Conservation (phyloP, 2,888 invertebrate genomes). For the Ormyrus labotus region DNA sequence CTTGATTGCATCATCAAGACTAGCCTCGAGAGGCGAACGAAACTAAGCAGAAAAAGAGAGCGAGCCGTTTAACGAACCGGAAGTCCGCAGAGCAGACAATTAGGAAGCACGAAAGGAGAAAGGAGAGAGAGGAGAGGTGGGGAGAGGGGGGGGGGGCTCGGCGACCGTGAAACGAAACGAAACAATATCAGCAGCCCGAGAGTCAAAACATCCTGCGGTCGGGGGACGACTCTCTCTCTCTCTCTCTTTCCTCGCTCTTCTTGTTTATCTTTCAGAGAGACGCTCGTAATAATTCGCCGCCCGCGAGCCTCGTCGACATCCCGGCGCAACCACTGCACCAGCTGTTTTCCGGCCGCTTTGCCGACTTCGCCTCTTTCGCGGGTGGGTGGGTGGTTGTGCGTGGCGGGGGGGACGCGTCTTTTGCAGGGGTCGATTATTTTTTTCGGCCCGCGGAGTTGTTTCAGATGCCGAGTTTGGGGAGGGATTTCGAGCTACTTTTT, state of each 20-base stretch:
- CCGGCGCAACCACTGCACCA: conserved; percentile 8
- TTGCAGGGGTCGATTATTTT: too few species aligned
- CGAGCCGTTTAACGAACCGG: conserved; percentile 55
- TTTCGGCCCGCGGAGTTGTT: too few species aligned
- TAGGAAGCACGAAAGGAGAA: conserved; percentile 33
- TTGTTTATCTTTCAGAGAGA: conserved; percentile 51
- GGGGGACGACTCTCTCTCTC: conserved; percentile 1
- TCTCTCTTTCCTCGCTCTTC: conserved; percentile 1
- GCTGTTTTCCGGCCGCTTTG: conserved; percentile 32
- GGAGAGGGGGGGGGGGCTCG: not conserved
- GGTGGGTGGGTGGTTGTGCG: too few species aligned
- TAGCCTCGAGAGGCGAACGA: conserved; percentile 7
- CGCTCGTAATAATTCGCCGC: conserved; percentile 28
- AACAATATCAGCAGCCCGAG: conserved; percentile 49
- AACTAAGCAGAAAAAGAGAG: conserved; percentile 45
- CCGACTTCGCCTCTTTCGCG: too few species aligned
- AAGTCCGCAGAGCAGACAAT: conserved; percentile 51
- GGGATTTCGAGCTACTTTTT: too few species aligned
- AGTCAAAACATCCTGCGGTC: conserved; percentile 57
- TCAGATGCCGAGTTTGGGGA: too few species aligned
- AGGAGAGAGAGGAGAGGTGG: not conserved
- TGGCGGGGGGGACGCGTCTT: too few species aligned
- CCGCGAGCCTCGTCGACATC: not conserved
- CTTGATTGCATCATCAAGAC: conserved; percentile 57
- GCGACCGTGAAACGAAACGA: conserved; percentile 50